These are phyloP conservation scores for Tinea trinotella DNA, from an alignment of 2,888 invertebrate species.

Conservation along the genomic window DNA sequence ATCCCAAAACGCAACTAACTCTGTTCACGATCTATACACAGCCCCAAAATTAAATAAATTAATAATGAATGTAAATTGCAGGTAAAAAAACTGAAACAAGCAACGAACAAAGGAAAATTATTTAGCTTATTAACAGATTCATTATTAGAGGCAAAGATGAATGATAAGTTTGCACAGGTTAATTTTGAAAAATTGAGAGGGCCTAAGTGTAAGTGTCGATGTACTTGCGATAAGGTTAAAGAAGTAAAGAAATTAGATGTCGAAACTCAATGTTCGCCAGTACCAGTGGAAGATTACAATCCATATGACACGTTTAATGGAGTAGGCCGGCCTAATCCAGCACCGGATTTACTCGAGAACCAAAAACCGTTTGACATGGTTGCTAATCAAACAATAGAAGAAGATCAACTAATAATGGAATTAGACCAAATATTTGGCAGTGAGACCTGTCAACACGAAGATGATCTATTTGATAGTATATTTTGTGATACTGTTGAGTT, in stretches of 20 bases:
- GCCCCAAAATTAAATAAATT: too few relatives aligned
- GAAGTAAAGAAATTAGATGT: background rate
- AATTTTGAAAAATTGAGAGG: constrained; percentile 15
- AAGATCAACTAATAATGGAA: constrained; percentile 50
- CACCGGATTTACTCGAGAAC: background rate
- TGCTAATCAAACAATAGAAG: background rate
- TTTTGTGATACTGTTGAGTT: constrained; percentile 27
- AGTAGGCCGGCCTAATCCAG: background rate
- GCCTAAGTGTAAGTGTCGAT: background rate
- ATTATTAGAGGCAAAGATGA: constrained; percentile 40
- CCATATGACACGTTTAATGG: too few relatives aligned
- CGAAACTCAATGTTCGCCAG: background rate
- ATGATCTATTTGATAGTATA: constrained; percentile 54
- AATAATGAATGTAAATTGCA: too few relatives aligned
- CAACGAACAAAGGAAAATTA: constrained; percentile 48
- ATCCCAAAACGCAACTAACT: too few relatives aligned
- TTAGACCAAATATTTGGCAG: constrained; percentile 59
- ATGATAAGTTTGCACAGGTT: constrained; percentile 46
- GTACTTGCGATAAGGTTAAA: too few relatives aligned
- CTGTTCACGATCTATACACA: too few relatives aligned
- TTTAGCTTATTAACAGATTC: constrained; percentile 46
- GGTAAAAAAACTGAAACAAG: constrained; percentile 51
- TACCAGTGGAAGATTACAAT: too few relatives aligned
- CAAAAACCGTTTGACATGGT: background rate
- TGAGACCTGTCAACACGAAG: constrained; percentile 41